Percentiles rank a stretch among this genome's conserved stretches.
phyloP scores from a whole-genome alignment of 2,797 vertebrate species.

The Gymnocypris eckloni region DNA sequence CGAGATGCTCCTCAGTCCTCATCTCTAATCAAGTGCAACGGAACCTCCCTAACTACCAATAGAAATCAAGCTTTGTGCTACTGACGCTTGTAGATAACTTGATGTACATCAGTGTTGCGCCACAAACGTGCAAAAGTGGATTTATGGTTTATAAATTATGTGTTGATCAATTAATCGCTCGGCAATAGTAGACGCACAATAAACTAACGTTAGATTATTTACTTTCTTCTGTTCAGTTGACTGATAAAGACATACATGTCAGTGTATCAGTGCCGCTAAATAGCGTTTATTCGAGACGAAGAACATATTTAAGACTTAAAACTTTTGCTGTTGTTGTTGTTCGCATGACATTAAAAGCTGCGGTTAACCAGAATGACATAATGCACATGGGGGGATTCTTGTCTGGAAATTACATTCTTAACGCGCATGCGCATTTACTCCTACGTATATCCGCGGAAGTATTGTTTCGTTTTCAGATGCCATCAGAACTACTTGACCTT shows the following conservation, averaged over 20 bases:
- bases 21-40: conserved; percentile 1
- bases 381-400: conserved; percentile 26
- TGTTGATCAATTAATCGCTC: not conserved
- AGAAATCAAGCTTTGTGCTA: not conserved
- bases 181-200: not conserved
- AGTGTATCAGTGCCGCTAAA: not conserved
- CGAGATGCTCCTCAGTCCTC: conserved; percentile 42
- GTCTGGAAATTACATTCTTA: conserved; percentile 44
- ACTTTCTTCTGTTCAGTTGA: not conserved
- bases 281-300: not conserved
- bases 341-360: not conserved
- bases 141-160: not conserved
- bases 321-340: not conserved
- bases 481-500: not conserved
- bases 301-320: not conserved
- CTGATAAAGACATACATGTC: not conserved
- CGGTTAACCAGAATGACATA: conserved; percentile 5
- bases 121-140: conserved; percentile 25
- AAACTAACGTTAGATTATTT: not conserved
- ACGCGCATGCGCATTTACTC: conserved; percentile 45
- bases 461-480: conserved; percentile 35
- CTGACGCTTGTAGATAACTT: conserved; percentile 16
- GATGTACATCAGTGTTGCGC: conserved; percentile 13
- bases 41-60: conserved; percentile 52
- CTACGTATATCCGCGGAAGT: not conserved